Evolutionary conservation across 2,888 invertebrate genomes (phyloP).

Genomic region (Euproctis similis): DNA sequence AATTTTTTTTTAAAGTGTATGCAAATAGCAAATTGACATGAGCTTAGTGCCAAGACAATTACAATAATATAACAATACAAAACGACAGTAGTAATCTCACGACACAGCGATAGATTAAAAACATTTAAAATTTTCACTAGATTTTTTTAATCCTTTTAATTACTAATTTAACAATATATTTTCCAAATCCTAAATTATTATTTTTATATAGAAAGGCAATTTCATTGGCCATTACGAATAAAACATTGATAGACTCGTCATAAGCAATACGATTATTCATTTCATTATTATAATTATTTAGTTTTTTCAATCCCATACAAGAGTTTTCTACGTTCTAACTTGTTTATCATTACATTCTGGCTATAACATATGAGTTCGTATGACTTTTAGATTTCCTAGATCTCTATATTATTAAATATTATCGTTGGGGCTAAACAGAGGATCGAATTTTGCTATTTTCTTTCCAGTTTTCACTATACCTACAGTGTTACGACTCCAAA

Average conservation of each 20-base stretch:
- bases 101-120: conserved; percentile 29
- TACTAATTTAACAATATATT: conserved; percentile 36
- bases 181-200: conserved; percentile 34
- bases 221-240: conserved; percentile 42
- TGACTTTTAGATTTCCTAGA: no score
- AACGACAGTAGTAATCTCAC: conserved; percentile 24
- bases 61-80: conserved; percentile 30
- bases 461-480: no score
- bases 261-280: no score
- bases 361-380: no score
- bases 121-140: conserved; percentile 33
- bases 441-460: no score
- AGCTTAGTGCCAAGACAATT: conserved; percentile 40
- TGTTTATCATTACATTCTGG: no score
- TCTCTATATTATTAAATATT: no score
- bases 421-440: no score
- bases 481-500: conserved; percentile 11
- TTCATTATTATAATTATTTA: no score
- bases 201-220: conserved; percentile 49
- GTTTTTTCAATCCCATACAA: no score
- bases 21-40: conserved; percentile 44
- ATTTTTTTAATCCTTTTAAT: conserved; percentile 16
- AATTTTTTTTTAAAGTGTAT: conserved; percentile 21
- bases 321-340: no score
- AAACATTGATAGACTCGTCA: no score